phyloP scores from a whole-genome alignment of 2,113 vertebrate species.

The Strix uralensis region DNA sequence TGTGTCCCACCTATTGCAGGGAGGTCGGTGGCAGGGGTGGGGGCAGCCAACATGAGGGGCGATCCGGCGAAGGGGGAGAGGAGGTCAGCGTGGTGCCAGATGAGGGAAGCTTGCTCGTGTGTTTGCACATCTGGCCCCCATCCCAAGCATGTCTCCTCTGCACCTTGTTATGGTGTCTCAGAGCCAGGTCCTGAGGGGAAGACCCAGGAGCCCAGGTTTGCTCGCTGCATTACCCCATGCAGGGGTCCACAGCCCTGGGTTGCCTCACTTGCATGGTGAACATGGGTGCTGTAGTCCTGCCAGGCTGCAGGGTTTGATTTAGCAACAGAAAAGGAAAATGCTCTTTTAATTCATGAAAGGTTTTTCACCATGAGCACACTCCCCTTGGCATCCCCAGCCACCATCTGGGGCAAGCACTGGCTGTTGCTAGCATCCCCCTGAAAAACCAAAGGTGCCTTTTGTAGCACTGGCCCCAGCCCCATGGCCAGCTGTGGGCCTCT shows the following conservation, averaged over 20 bases:
- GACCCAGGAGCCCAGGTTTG: too few relatives aligned
- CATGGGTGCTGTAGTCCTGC: too few relatives aligned
- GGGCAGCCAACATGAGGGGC: too few relatives aligned
- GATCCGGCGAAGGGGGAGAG: not conserved
- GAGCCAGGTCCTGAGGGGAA: not conserved
- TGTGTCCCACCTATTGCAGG: rapidly evolving
- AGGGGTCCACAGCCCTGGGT: not conserved
- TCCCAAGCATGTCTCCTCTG: not conserved
- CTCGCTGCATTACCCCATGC: too few relatives aligned
- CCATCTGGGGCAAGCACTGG: not conserved
- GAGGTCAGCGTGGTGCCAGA: not conserved
- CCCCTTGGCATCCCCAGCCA: not conserved
- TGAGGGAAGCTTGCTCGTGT: not conserved
- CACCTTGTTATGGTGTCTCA: not conserved
- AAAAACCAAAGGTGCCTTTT: not conserved
- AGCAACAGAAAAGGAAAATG: not conserved
- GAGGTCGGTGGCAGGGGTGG: not conserved
- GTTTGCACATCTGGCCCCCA: not conserved
- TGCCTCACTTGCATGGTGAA: rapidly evolving
- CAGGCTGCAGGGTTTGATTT: too few relatives aligned
- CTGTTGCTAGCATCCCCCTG: not conserved
- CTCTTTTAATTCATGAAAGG: not conserved
- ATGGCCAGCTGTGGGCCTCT: not conserved
- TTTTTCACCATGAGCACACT: not conserved
- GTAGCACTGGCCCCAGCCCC: not conserved